Base-by-base conservation (phyloP, 2,888 invertebrate species). In the Elgonia sp. region DNA sequence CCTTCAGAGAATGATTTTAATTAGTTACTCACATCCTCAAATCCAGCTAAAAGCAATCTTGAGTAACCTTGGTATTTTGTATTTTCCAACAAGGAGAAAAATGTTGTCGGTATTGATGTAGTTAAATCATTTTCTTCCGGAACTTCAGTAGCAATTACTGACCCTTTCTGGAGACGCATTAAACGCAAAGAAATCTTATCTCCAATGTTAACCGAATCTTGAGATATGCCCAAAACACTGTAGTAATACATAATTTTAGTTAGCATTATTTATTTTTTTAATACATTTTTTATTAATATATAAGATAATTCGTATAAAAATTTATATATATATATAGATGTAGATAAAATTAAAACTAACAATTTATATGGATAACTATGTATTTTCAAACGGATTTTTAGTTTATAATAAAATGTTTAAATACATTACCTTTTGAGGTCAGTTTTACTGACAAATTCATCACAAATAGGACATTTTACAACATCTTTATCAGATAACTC, bases 391-490 rank as follows among this genome's bases (percentile, higher is more conserved):
- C 3, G 29, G 29, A 29, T 29, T 39, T 37, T 63, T 39, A 70
- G 50, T 53, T 42, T 65, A 10, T 62, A 16, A 21, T 14, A 70
- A 29, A 29, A 29, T 29, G 29, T 42, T 57, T 21, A 39, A 94
- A 70, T n/a, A 14, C 6, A 14, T 29, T 86, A 97, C 96, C 98
- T 96, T 95, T 98, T 98, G 91, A 99, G 96, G 93, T 99, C 98
- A 53, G 96, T 95, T 86, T 97, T 97, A 88, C 97, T 96, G 73
- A 99, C 95, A 0, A 97, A 96, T 92, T 98, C 98, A 91, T 97
- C 97, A 94, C 99, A 99, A 89, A 99, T 99, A 0, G 99, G 99
- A 94, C 99, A 99, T 93, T 97, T 97, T 46, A 97, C 95, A 95
- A 97, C 97, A 37, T 96, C 95, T 93, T 97, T 97, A 91, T 99